Percentiles rank a stretch among this genome's conserved stretches.
Conservation (phyloP, 2,797 vertebrate genomes). For the Muscicapa comitata region DNA sequence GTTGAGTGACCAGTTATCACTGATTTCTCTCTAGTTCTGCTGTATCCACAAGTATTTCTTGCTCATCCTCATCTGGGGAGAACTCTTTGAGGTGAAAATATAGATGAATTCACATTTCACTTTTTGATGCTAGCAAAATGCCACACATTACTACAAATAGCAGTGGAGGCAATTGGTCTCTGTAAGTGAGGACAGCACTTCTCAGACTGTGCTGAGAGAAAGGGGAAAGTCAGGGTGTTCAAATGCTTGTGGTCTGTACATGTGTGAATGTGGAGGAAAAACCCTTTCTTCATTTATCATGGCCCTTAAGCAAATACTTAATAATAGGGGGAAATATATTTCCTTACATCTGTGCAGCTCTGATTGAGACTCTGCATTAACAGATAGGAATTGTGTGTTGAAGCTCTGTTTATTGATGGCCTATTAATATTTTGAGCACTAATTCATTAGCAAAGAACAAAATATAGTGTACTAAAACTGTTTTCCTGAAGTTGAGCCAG, state of each 20-base stretch:
- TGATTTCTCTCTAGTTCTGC: background rate
- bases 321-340: accelerated
- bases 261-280: background rate
- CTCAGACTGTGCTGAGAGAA: background rate
- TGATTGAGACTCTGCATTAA: background rate
- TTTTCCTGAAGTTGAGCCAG: background rate
- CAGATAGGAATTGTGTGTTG: background rate
- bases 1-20: background rate
- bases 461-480: background rate
- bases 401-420: background rate
- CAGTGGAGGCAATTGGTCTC: background rate
- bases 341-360: background rate
- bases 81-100: background rate
- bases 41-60: background rate
- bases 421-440: background rate
- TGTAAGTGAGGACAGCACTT: background rate
- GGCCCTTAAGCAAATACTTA: background rate
- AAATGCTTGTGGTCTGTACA: accelerated
- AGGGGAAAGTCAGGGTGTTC: background rate
- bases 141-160: background rate
- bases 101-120: background rate
- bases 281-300: background rate
- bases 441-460: background rate
- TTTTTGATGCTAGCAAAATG: background rate
- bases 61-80: background rate